Percentiles rank a stretch among this genome's conserved stretches.
These are phyloP conservation scores for Tolmerus cingulatus DNA, from an alignment of 2,888 invertebrate species.

Conservation along the genomic window DNA sequence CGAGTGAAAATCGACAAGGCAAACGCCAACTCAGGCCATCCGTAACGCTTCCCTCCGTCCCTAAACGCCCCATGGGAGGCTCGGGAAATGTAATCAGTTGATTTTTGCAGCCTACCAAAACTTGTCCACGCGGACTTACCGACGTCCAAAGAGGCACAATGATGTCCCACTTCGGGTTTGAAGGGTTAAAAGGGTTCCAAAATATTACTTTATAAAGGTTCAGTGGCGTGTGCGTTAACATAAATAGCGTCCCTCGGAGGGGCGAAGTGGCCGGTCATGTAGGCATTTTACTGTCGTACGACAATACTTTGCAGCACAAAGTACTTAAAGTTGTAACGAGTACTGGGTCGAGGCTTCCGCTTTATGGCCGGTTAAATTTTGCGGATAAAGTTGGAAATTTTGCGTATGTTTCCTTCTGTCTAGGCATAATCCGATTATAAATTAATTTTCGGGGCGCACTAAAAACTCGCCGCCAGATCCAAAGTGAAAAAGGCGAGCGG, in stretches of 20 bases:
- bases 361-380: not conserved
- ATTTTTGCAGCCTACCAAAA: not conserved
- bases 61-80: not conserved
- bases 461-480: not conserved
- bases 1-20: not conserved
- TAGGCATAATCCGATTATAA: not conserved
- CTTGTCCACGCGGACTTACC: not conserved
- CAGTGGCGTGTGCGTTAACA: not conserved
- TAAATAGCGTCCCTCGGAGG: not conserved
- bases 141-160: not conserved
- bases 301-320: not conserved
- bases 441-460: not conserved
- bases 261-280: not conserved
- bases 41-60: not conserved
- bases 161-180: not conserved
- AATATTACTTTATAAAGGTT: constrained; percentile 23
- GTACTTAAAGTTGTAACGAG: not conserved
- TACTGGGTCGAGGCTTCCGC: not conserved
- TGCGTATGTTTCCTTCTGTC: not conserved
- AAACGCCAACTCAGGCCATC: not conserved
- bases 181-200: constrained; percentile 16
- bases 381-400: not conserved
- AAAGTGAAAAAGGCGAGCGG: not conserved
- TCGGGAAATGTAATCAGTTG: constrained; percentile 14
- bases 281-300: not conserved